Conservation (phyloP, 1,140 invertebrate genomes). For the Leptopilina boulardi region DNA sequence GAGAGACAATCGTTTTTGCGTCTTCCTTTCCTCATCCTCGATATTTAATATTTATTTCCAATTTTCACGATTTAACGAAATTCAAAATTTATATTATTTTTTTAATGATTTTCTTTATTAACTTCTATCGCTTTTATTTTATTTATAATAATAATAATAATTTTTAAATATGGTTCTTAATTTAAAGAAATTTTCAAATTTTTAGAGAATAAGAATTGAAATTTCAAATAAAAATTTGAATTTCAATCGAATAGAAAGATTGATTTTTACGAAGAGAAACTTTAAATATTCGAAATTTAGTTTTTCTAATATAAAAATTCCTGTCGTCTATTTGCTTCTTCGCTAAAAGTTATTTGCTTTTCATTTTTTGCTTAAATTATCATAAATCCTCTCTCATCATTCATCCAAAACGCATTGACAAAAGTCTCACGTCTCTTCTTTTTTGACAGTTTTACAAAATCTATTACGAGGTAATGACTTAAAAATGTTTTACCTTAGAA, state of each 20-base stretch:
- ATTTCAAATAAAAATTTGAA: too few relatives aligned
- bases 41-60: neutral
- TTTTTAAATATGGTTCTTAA: too few relatives aligned
- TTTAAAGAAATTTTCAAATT: too few relatives aligned
- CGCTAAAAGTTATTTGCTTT: neutral
- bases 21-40: constrained; percentile 32
- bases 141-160: too few relatives aligned
- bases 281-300: neutral
- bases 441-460: constrained; percentile 72
- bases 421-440: constrained; percentile 53
- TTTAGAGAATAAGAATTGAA: too few relatives aligned
- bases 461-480: constrained; percentile 72
- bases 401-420: constrained; percentile 21
- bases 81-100: too few relatives aligned
- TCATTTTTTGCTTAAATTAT: constrained; percentile 52
- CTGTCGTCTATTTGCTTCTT: neutral
- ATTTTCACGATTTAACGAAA: too few relatives aligned
- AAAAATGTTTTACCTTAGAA: constrained; percentile 58
- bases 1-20: constrained; percentile 40
- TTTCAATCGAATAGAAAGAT: too few relatives aligned
- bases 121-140: too few relatives aligned
- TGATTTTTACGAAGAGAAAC: too few relatives aligned
- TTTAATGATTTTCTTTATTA: too few relatives aligned
- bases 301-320: neutral
- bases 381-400: constrained; percentile 47